Conservation (phyloP, 2,797 vertebrate species). For the Silurus aristotelis region DNA sequence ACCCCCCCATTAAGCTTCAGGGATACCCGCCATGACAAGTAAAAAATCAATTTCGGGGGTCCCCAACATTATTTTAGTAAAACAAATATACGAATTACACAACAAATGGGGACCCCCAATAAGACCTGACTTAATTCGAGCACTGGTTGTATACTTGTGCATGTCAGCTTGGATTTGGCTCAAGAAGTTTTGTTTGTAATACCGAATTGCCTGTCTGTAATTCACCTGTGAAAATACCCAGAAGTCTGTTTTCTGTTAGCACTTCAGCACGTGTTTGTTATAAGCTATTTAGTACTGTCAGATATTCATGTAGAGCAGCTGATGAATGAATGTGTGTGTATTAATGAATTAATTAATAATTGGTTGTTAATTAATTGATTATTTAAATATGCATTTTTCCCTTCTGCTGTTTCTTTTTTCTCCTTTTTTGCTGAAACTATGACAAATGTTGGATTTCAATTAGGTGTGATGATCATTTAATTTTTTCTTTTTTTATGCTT, state of each 20-base stretch:
- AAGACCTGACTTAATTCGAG: too few relatives aligned
- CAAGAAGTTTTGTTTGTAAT: not conserved
- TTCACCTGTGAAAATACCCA: not conserved
- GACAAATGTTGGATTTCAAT: not conserved
- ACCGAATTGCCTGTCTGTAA: not conserved
- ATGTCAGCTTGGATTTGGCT: not conserved
- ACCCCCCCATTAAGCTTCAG: too few relatives aligned
- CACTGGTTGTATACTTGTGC: too few relatives aligned
- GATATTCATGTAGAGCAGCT: not conserved
- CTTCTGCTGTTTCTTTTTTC: not conserved
- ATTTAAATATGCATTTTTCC: conserved; percentile 3
- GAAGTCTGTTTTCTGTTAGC: not conserved
- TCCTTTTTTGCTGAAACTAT: not conserved
- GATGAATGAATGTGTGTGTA: not conserved
- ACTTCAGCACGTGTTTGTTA: not conserved
- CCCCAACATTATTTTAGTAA: too few relatives aligned
- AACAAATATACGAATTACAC: too few relatives aligned
- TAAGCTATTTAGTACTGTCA: not conserved
- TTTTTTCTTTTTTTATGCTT: not conserved
- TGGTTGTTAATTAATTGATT: too few relatives aligned
- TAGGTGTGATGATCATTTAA: not conserved
- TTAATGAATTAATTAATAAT: not conserved
- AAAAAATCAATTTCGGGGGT: too few relatives aligned
- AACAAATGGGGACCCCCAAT: too few relatives aligned
- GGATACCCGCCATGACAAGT: too few relatives aligned